phyloP scores from a whole-genome alignment of 2,113 vertebrate species.

The Hypanus sabinus region DNA sequence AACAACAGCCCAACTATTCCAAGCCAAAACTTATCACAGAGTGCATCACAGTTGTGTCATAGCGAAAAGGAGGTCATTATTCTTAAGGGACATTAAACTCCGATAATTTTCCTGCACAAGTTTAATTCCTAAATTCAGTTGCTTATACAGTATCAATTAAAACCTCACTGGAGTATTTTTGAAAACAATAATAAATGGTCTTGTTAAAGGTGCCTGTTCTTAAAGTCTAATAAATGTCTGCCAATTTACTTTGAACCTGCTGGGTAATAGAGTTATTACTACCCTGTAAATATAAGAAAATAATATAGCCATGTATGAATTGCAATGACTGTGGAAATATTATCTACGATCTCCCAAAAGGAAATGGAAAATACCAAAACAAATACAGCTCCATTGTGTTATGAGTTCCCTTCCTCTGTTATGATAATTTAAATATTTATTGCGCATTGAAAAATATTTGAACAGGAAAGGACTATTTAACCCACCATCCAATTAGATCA shows the following conservation, averaged over 20 bases:
- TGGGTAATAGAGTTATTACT: conserved; percentile 51
- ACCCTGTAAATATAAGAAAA: conserved; percentile 48
- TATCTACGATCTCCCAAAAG: conserved; percentile 47
- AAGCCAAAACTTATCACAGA: conserved; percentile 43
- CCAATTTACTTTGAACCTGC: conserved; percentile 45
- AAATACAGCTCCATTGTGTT: neutral
- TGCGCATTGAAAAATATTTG: neutral
- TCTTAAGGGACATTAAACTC: neutral
- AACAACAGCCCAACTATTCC: conserved; percentile 40
- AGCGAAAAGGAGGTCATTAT: conserved; percentile 47
- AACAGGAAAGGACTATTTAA: no score
- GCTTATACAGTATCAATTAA: neutral
- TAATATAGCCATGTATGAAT: conserved; percentile 51
- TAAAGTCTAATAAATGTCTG: conserved; percentile 49
- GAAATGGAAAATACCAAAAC: conserved; percentile 42
- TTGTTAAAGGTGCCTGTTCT: conserved; percentile 40
- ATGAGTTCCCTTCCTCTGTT: neutral
- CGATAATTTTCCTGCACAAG: neutral
- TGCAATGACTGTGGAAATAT: conserved; percentile 51
- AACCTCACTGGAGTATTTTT: conserved; percentile 37
- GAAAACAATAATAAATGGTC: conserved; percentile 37
- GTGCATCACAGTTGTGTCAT: conserved; percentile 44
- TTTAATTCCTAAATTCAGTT: neutral
- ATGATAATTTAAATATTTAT: neutral
- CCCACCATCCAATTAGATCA: no score